Percentiles rank a stretch among this genome's conserved stretches.
Conservation (phyloP, 1,140 invertebrate genomes). For the Conus ventricosus region DNA sequence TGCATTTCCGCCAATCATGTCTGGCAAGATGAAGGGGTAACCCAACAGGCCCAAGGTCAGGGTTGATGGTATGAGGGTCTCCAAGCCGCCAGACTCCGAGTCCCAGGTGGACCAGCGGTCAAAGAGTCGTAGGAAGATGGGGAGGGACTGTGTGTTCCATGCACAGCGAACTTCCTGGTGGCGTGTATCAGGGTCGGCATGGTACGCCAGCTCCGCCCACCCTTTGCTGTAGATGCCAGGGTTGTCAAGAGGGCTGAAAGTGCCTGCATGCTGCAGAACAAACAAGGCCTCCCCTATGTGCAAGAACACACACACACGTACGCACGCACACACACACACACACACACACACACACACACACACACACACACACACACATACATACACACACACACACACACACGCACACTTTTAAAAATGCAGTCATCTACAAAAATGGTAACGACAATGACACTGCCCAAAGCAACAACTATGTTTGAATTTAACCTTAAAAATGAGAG, state of each 20-base stretch:
- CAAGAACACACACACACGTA: background rate
- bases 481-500: no score
- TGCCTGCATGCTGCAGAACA: slow-evolving; percentile 79
- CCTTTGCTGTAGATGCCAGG: slow-evolving; percentile 66
- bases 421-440: no score
- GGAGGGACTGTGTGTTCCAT: slow-evolving; percentile 85
- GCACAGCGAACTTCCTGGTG: slow-evolving; percentile 81
- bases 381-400: slow-evolving; percentile 4
- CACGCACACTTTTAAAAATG: background rate
- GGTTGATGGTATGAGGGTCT: slow-evolving; percentile 87
- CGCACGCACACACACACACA: background rate
- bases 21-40: slow-evolving; percentile 90
- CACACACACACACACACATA: slow-evolving; percentile 4
- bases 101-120: slow-evolving; percentile 91
- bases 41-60: slow-evolving; percentile 89
- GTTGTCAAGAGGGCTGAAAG: slow-evolving; percentile 29
- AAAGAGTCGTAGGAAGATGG: slow-evolving; percentile 90
- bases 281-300: slow-evolving; percentile 87
- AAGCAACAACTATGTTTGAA: no score
- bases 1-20: slow-evolving; percentile 96
- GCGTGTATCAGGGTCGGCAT: slow-evolving; percentile 79
- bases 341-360: slow-evolving; percentile 9
- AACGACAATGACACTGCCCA: no score
- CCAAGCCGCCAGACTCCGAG: slow-evolving; percentile 85
- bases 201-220: slow-evolving; percentile 71